A percentile compares a stretch with the other conserved stretches of the same genome.
These are phyloP conservation scores for Tympanoctomys barrerae DNA, from an alignment of 2,797 vertebrate species.

Conservation along the genomic window DNA sequence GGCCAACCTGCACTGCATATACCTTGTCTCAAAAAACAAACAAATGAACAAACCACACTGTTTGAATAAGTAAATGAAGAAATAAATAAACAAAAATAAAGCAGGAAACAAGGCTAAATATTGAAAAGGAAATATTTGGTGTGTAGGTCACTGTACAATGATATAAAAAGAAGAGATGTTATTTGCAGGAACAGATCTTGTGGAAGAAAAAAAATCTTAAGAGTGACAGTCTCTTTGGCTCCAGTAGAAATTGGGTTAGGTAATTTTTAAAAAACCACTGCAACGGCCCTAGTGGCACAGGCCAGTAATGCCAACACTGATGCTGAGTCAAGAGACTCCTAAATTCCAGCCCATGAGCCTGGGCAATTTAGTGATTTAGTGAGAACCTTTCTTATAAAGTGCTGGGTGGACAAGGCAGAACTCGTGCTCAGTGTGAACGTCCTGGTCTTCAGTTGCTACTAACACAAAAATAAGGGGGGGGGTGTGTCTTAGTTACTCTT, in stretches of 20 bases:
- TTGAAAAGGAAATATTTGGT: neutral
- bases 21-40: neutral
- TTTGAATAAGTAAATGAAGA: neutral
- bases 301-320: neutral
- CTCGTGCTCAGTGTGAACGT: neutral
- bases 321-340: neutral
- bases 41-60: neutral
- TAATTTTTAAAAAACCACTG: neutral
- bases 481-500: no score
- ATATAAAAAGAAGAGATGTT: neutral
- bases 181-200: neutral
- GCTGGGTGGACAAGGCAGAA: neutral
- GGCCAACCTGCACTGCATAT: neutral
- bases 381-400: neutral
- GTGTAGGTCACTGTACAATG: neutral
- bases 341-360: neutral
- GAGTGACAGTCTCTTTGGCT: neutral
- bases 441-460: neutral
- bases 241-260: neutral
- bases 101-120: neutral
- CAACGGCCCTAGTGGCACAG: neutral
- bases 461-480: neutral
- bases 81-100: neutral
- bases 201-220: neutral
- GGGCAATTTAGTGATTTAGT: neutral